Evolutionary conservation across 2,797 vertebrate genomes (phyloP).

Genomic region (Sebastes minor): DNA sequence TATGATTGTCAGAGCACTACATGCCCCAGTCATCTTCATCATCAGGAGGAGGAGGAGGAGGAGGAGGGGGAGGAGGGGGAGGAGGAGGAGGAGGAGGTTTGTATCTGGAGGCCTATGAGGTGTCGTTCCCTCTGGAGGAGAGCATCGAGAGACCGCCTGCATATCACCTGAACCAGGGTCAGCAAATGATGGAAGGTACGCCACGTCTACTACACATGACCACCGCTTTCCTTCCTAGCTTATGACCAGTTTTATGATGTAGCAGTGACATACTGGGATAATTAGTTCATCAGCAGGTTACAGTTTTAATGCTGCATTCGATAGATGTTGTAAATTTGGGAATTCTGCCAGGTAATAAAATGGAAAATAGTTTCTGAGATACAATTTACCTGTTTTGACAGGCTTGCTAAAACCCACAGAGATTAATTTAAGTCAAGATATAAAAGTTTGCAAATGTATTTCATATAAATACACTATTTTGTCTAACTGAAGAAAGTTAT

Average conservation of each 20-base stretch:
- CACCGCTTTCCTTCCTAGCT: not conserved
- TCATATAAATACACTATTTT: not conserved
- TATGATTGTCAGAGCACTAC: constrained; percentile 51
- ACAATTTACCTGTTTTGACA: not conserved
- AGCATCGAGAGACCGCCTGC: constrained; percentile 68
- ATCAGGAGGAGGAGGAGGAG: not conserved
- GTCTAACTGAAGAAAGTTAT: not conserved
- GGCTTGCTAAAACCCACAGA: not conserved
- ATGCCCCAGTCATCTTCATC: constrained; percentile 18
- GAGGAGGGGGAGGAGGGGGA: not conserved
- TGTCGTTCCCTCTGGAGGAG: constrained; percentile 85
- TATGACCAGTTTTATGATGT: not conserved
- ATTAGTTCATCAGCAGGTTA: no score
- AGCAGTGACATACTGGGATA: not conserved
- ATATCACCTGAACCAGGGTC: constrained; percentile 78
- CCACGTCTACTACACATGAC: not conserved
- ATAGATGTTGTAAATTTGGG: not conserved
- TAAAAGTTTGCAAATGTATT: not conserved
- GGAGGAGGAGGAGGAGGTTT: constrained; percentile 56
- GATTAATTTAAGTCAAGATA: not conserved
- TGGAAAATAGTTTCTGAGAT: not conserved
- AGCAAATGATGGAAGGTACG: constrained; percentile 81
- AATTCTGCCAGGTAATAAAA: not conserved
- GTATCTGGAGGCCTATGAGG: constrained; percentile 84
- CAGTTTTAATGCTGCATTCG: not conserved